Percentiles rank a stretch among this genome's conserved stretches.
Evolutionary conservation across 2,113 vertebrate species (phyloP).

Genomic region (Boulengeromyrus knoepffleri): DNA sequence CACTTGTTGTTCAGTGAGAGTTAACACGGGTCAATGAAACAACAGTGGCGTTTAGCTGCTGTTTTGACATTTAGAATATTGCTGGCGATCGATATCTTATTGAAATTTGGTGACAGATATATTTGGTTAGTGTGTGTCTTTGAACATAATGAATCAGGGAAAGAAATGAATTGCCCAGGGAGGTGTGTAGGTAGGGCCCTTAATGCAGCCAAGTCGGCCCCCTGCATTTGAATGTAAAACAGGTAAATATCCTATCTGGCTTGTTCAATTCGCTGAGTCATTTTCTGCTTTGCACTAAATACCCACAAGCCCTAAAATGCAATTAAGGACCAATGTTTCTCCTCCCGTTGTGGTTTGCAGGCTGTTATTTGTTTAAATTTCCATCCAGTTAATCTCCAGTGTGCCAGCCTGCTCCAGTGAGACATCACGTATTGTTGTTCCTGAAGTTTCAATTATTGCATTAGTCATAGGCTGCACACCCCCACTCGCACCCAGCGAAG

Average conservation of each 20-base stretch:
- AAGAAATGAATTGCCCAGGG: neutral
- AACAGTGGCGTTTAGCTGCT: neutral
- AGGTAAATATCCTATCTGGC: slow-evolving; percentile 61
- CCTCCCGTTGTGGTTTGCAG: slow-evolving; percentile 36
- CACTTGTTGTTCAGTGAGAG: neutral
- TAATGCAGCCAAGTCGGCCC: neutral
- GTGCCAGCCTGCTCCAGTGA: slow-evolving; percentile 29
- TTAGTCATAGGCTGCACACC: slow-evolving; percentile 15
- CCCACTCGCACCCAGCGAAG: neutral
- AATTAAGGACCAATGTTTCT: slow-evolving; percentile 47
- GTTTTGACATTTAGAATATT: neutral
- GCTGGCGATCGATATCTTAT: neutral
- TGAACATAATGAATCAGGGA: neutral
- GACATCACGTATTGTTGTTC: slow-evolving; percentile 28
- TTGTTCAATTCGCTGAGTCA: slow-evolving; percentile 64
- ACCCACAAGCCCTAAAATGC: slow-evolving; percentile 28
- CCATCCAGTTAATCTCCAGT: slow-evolving; percentile 30
- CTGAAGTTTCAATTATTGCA: slow-evolving; percentile 35
- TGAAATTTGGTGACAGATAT: neutral
- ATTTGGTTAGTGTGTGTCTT: neutral
- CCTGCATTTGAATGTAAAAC: slow-evolving; percentile 34
- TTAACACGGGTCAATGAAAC: neutral
- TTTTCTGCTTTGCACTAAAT: slow-evolving; percentile 55
- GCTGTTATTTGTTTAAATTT: slow-evolving; percentile 48
- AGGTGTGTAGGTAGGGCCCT: neutral